Evolutionary conservation across 2,113 vertebrate genomes (phyloP), one percentile per base, ranked within the genome.

Genomic region (Forbesichthys papilliferus): DNA sequence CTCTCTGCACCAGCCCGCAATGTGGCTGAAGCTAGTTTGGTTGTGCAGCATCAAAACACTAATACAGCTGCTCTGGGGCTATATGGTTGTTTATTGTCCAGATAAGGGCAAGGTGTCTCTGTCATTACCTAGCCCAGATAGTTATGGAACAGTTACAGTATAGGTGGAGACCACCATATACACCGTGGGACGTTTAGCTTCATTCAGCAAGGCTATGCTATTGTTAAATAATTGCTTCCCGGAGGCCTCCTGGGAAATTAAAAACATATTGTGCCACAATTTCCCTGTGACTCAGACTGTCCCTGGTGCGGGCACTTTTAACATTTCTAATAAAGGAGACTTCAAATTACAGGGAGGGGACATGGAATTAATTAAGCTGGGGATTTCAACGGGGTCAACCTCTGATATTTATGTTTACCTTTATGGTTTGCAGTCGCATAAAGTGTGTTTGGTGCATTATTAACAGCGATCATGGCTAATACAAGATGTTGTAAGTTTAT

Each of bases 241-340:
- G 61, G 76, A 69, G 78, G 85, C 69, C 91, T 84, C 87, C 46
- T 52, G 92, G 92, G 92, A 93, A 93, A 93, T 93, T 93, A 93
- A 91, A 90, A 90, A 86, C 86, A 91, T 89, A 91, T 91, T 92
- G 92, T 91, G 70, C 81, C 86, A 92, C 87, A 86, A 87, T 92
- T 91, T 91, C 86, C 81, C 79, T 87, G 89, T 84, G 87, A 91
- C 84, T 86, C 68, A 48, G 57, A 48, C 53, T 46, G 3, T 90
- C 91, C 81, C 89, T 14, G 9, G 89, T 83, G 91, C 88, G 47
- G 60, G 64, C 68, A 84, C 77, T 83, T 93, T 91, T 87, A 85
- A 90, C 80, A 89, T 90, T 92, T 92, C 86, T 92, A 93, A 93
- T 92, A 92, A 92, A 91, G 88, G 71, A 79, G 84, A 87, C 82